Conservation (phyloP, 2,888 invertebrate species). For the Kuschelorhynchus macadamiae region DNA sequence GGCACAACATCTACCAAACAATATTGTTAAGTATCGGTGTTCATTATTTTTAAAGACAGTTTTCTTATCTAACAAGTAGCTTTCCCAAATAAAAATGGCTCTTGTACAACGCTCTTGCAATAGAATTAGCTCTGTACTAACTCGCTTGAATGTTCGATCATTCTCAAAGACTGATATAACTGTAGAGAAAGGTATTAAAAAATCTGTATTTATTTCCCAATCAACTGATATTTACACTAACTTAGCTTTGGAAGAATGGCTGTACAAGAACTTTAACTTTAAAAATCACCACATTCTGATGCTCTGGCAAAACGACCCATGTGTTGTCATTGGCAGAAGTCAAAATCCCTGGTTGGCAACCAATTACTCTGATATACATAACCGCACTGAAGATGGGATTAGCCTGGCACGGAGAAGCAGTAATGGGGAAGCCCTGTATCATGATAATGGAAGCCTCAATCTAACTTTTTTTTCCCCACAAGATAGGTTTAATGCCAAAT, state of each 20-base stretch:
- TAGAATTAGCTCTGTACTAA: conserved; percentile 53
- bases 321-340: conserved; percentile 95
- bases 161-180: conserved; percentile 29
- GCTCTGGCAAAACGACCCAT: conserved; percentile 94
- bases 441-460: conserved; percentile 94
- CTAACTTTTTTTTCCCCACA: conserved; percentile 91
- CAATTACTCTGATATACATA: conserved; percentile 77
- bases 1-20: conserved; percentile 44
- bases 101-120: conserved; percentile 59
- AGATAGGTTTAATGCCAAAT: conserved; percentile 79
- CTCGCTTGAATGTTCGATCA: conserved; percentile 51
- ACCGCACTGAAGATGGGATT: conserved; percentile 74
- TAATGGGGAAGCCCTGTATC: conserved; percentile 97
- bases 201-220: conserved; percentile 93
- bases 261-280: conserved; percentile 90
- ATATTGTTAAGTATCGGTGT: conserved; percentile 35
- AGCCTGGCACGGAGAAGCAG: conserved; percentile 90
- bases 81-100: conserved; percentile 58
- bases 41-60: conserved; percentile 44
- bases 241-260: conserved; percentile 96
- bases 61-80: conserved; percentile 33
- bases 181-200: conserved; percentile 72
- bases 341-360: conserved; percentile 98
- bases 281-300: conserved; percentile 87
- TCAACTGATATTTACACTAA: conserved; percentile 93